A percentile compares a stretch with the other conserved stretches of the same genome.
Conservation (phyloP, 2,113 vertebrate genomes). For the Lampris incognitus region DNA sequence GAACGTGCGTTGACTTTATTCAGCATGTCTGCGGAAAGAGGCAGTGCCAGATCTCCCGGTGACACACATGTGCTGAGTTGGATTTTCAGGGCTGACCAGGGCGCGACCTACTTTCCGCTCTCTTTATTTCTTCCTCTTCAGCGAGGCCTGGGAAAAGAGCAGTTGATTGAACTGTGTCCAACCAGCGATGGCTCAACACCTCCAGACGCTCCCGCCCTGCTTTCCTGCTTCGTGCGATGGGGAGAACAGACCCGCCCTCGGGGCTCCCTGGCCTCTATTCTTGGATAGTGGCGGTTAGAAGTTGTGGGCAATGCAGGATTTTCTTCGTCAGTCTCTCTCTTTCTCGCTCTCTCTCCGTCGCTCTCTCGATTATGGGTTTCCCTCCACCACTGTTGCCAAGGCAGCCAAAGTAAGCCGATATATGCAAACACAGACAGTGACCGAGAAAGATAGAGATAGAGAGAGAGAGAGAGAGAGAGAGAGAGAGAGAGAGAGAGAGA, state of each 20-base stretch:
- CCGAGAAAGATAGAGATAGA: slow-evolving; percentile 39
- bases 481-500: background rate
- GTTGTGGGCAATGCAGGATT: slow-evolving; percentile 39
- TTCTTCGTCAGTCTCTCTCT: slow-evolving; percentile 56
- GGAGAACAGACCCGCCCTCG: slow-evolving; percentile 14
- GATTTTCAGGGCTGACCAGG: slow-evolving; percentile 67
- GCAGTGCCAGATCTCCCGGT: slow-evolving; percentile 64
- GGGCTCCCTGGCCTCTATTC: slow-evolving; percentile 46
- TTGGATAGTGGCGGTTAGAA: slow-evolving; percentile 31
- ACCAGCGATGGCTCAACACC: slow-evolving; percentile 16
- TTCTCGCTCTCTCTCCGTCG: background rate
- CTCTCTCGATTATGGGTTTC: slow-evolving; percentile 60
- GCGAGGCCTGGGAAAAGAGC: slow-evolving; percentile 34
- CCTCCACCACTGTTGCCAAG: slow-evolving; percentile 64
- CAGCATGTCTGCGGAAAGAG: slow-evolving; percentile 65
- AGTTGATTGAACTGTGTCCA: slow-evolving; percentile 29
- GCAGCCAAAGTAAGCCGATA: slow-evolving; percentile 41
- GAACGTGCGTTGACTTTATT: slow-evolving; percentile 51
- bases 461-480: slow-evolving; percentile 22
- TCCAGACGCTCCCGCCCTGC: background rate
- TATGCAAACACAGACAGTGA: slow-evolving; percentile 57
- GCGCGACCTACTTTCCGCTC: slow-evolving; percentile 62
- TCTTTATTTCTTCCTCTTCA: slow-evolving; percentile 19
- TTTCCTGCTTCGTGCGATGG: background rate
- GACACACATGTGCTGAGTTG: slow-evolving; percentile 78